Base-by-base conservation (phyloP, 2,797 vertebrate genomes). In the Phataginus tetradactyla region DNA sequence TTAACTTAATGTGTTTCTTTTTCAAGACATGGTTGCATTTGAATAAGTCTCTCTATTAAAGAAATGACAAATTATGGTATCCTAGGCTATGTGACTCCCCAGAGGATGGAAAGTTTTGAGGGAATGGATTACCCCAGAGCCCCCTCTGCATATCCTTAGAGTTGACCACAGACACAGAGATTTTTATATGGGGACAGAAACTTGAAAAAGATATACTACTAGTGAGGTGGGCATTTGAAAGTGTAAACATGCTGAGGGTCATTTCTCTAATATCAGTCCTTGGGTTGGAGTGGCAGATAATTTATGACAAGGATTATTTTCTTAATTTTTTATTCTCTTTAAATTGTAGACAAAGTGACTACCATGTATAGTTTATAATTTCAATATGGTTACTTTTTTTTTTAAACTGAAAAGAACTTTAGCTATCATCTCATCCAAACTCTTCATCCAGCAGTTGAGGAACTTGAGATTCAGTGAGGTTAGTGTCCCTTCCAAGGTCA, bases 261-360 rank as follows among this genome's bases (percentile, higher is more conserved):
- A 8, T 45, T 14, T 79, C 34, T 87, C 32, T 90, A 37, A 51
- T 49, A 79, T 59, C 9, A 53, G 10, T 23, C 21, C 18, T 88
- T 57, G 37, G 18, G 25, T 25, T 95, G 66, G 9, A 55, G 27
- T 72, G 53, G 51, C 42, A 79, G 11, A 93, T 68, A 85, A 74
- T 89, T 94, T 83, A 63, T 7, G 49, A 29, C 1, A 23, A 95
- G 13, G 15, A 80, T 75, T 77, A 86, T 83, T 86, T 95, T 77
- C n/a, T 29, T 39, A 34, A 78, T 63, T 93, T 32, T 51, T 69
- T 80, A 63, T 51, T 86, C 49, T 86, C 63, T 37, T 90, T 77
- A 77, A 91, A 88, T 57, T 94, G 9, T 45, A 45, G 45, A 45
- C 20, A 45, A 92, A 83, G 14, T 64, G 5, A 4, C 20, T 72